These are phyloP conservation scores for Tachuris rubrigastra DNA, from an alignment of 2,113 vertebrate species.

Conservation along the genomic window DNA sequence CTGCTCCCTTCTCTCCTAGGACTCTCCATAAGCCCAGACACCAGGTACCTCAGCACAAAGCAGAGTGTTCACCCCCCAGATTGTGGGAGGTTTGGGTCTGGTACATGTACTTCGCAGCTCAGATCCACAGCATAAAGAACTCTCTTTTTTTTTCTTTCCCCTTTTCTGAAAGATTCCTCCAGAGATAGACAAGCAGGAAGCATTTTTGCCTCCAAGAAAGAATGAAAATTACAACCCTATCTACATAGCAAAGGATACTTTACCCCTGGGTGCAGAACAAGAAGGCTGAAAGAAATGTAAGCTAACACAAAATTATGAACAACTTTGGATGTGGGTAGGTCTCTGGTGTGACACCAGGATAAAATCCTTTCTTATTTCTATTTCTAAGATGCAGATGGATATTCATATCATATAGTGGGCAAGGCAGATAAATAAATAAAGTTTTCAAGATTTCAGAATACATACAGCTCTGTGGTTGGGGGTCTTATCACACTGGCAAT, in stretches of 20 bases:
- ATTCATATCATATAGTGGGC: not conserved
- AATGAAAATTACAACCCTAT: conserved; percentile 67
- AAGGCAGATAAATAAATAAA: conserved; percentile 43
- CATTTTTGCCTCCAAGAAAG: conserved; percentile 61
- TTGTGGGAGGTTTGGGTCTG: not conserved
- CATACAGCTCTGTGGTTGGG: not conserved
- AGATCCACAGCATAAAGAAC: not conserved
- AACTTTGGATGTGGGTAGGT: not conserved
- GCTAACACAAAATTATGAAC: conserved; percentile 37
- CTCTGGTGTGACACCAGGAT: conserved; percentile 5
- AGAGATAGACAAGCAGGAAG: conserved; percentile 40
- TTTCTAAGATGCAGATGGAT: conserved; percentile 10
- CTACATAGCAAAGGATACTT: conserved; percentile 65
- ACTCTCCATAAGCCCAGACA: not conserved
- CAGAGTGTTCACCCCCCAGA: not conserved
- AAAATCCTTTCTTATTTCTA: conserved; percentile 13
- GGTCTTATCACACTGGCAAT: not conserved
- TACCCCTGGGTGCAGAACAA: conserved; percentile 28
- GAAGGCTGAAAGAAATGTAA: conserved; percentile 10
- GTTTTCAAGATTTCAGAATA: not conserved
- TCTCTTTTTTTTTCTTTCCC: not conserved
- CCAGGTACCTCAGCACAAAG: not conserved
- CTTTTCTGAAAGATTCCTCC: conserved; percentile 42
- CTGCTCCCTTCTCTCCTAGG: not conserved
- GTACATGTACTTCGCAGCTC: not conserved